A percentile compares a stretch with the other conserved stretches of the same genome.
Evolutionary conservation across 1,140 invertebrate species (phyloP).

Genomic region (Bombus pyrosoma): DNA sequence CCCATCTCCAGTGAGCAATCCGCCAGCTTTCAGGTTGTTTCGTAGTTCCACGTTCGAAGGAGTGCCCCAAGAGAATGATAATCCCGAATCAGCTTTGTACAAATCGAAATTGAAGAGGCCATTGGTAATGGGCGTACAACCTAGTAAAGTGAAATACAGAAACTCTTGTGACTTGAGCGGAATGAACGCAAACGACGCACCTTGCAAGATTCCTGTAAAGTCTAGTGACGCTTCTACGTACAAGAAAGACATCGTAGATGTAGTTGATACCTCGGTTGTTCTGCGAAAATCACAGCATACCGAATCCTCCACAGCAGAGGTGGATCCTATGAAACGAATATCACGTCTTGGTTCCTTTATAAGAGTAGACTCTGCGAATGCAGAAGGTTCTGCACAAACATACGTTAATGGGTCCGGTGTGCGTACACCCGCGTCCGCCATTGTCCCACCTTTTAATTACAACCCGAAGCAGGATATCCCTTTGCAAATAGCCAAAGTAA

Average conservation of each 20-base stretch:
- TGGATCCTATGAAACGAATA: conserved; percentile 76
- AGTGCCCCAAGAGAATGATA: conserved; percentile 78
- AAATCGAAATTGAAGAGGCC: conserved; percentile 55
- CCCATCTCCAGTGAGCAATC: conserved; percentile 28
- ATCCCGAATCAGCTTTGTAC: conserved; percentile 5
- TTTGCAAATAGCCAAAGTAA: conserved; percentile 40
- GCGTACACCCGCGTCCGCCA: conserved; percentile 78
- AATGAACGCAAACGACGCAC: conserved; percentile 66
- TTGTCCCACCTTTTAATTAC: conserved; percentile 84
- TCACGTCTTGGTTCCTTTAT: conserved; percentile 83
- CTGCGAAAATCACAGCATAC: conserved; percentile 65
- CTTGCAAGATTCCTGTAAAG: conserved; percentile 73
- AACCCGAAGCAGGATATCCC: conserved; percentile 75
- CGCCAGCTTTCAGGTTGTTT: conserved; percentile 82
- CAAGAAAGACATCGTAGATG: conserved; percentile 51
- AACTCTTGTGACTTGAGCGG: conserved; percentile 77
- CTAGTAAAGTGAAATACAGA: conserved; percentile 64
- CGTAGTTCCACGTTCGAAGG: conserved; percentile 89
- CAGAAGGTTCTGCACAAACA: conserved; percentile 58
- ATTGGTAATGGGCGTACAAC: conserved; percentile 34
- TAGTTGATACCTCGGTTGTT: conserved; percentile 59
- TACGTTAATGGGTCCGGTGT: conserved; percentile 35
- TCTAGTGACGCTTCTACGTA: conserved; percentile 52
- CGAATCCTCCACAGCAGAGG: conserved; percentile 26
- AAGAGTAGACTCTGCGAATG: conserved; percentile 73